phyloP scores from a whole-genome alignment of 2,113 vertebrate genomes.

The Xenopus laevis region DNA sequence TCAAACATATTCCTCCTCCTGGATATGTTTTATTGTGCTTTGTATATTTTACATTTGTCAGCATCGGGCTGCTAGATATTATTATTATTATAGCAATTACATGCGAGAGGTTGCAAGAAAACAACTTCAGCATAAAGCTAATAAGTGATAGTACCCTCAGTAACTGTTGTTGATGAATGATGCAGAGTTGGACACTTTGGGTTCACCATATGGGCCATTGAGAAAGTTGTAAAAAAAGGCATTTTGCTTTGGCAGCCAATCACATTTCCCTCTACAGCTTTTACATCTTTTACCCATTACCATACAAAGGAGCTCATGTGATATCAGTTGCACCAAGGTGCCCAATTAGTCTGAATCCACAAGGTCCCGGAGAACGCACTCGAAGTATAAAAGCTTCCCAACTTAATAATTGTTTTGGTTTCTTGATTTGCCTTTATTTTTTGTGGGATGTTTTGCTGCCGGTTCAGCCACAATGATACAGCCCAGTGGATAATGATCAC shows the following conservation, averaged over 20 bases:
- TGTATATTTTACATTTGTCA: not conserved
- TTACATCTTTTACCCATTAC: slow-evolving; percentile 1
- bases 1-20: too few relatives aligned
- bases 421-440: too few relatives aligned
- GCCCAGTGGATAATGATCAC: slow-evolving; percentile 9
- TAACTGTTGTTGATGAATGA: too few relatives aligned
- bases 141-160: too few relatives aligned
- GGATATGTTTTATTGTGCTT: not conserved
- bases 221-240: slow-evolving; percentile 55
- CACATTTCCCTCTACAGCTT: slow-evolving; percentile 55
- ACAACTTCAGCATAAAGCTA: too few relatives aligned
- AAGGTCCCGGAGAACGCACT: slow-evolving; percentile 21
- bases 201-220: slow-evolving; percentile 44
- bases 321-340: not conserved
- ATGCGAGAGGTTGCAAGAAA: too few relatives aligned
- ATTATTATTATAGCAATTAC: too few relatives aligned
- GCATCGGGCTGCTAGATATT: not conserved
- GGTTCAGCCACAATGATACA: not conserved
- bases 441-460: too few relatives aligned
- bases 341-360: slow-evolving; percentile 31
- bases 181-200: too few relatives aligned
- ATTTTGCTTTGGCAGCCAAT: slow-evolving; percentile 61
- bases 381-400: slow-evolving; percentile 9
- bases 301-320: too few relatives aligned
- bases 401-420: not conserved